These are phyloP conservation scores for Mimumesa dahlbomi DNA, from an alignment of 2,888 invertebrate genomes.

Conservation along the genomic window DNA sequence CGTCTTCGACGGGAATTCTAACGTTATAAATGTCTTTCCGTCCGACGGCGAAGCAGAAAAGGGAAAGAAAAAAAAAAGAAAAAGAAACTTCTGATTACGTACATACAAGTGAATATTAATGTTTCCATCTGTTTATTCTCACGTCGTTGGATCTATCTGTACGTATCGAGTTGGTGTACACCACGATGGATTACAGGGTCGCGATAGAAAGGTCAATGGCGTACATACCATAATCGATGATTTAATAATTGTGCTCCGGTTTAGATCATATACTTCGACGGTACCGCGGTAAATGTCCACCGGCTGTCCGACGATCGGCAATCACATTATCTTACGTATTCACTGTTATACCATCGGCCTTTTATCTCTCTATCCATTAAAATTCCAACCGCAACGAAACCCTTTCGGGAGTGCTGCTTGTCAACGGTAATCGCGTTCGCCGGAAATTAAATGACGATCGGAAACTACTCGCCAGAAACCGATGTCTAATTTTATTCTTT, in stretches of 20 bases:
- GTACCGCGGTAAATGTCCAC: not conserved
- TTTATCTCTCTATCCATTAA: too few relatives aligned
- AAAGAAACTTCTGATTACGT: too few relatives aligned
- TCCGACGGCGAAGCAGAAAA: not conserved
- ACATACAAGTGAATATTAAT: conserved; percentile 30
- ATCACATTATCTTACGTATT: too few relatives aligned
- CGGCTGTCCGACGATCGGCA: too few relatives aligned
- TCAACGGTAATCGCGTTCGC: too few relatives aligned
- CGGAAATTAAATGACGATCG: too few relatives aligned
- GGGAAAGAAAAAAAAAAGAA: not conserved
- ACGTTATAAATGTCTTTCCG: not conserved
- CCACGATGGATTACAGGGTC: conserved; percentile 12
- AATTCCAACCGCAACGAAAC: not conserved
- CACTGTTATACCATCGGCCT: too few relatives aligned
- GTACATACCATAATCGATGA: conserved; percentile 46
- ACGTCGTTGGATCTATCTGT: conserved; percentile 11
- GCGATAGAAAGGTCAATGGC: conserved; percentile 44
- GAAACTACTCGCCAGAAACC: too few relatives aligned
- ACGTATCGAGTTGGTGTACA: not conserved
- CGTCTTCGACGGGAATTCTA: too few relatives aligned
- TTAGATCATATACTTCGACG: conserved; percentile 21
- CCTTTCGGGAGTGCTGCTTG: too few relatives aligned
- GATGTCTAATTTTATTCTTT: too few relatives aligned
- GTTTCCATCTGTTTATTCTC: conserved; percentile 35
- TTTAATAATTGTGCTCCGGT: conserved; percentile 36